Evolutionary conservation across 1,140 invertebrate species (phyloP).

Genomic region (Drosophila kikkawai): DNA sequence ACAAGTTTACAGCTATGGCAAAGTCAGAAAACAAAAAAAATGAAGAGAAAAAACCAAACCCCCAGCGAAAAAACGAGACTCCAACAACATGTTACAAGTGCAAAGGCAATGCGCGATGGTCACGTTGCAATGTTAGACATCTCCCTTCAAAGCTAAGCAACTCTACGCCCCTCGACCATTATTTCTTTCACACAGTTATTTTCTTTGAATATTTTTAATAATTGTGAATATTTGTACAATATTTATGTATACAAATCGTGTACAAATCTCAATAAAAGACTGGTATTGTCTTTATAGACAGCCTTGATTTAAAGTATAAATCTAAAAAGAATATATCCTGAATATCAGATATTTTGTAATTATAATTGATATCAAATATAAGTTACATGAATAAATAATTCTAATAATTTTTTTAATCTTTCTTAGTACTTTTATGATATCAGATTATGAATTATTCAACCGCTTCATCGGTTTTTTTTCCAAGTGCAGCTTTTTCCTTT

Average conservation of each 20-base stretch:
- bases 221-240: not conserved
- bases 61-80: slow-evolving; percentile 42
- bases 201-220: slow-evolving; percentile 10
- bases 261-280: not conserved
- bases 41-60: slow-evolving; percentile 5
- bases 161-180: slow-evolving; percentile 48
- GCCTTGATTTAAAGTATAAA: too few species aligned
- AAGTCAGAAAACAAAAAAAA: slow-evolving; percentile 32
- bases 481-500: not conserved
- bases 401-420: too few species aligned
- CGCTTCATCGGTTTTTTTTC: not conserved
- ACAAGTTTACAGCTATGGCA: slow-evolving; percentile 76
- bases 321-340: not conserved
- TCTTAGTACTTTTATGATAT: not conserved
- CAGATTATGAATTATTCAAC: not conserved
- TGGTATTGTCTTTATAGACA: not conserved
- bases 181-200: slow-evolving; percentile 71
- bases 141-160: slow-evolving; percentile 25
- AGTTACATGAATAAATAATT: too few species aligned
- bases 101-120: slow-evolving; percentile 71
- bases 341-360: not conserved
- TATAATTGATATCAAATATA: too few species aligned
- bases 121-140: slow-evolving; percentile 79
- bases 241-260: not conserved
- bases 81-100: slow-evolving; percentile 78